Evolutionary conservation across 1,140 invertebrate genomes (phyloP).

Genomic region (Agrilus planipennis): DNA sequence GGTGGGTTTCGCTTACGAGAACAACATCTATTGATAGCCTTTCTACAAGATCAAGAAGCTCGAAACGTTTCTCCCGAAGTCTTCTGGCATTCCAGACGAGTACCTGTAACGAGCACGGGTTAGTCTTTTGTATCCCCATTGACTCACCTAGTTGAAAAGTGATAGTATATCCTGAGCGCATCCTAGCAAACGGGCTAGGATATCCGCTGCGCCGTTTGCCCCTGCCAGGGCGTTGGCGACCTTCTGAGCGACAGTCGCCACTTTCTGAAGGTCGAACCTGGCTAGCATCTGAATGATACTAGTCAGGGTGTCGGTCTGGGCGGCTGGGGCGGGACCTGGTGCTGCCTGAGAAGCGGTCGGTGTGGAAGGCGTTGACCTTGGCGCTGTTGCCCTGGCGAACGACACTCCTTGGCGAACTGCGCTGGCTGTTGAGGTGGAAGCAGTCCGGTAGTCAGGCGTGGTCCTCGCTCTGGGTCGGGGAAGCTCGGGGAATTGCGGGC

Average conservation of each 20-base stretch:
- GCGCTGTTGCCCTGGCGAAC: background rate
- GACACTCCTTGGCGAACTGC: constrained; percentile 3
- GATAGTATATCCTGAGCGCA: background rate
- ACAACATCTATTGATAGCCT: constrained; percentile 22
- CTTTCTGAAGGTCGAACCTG: too few relatives aligned
- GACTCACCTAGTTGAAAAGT: constrained; percentile 13
- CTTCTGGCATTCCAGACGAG: constrained; percentile 21
- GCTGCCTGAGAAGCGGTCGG: too few relatives aligned
- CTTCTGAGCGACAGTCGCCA: too few relatives aligned
- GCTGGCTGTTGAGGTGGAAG: background rate
- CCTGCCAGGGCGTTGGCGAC: too few relatives aligned
- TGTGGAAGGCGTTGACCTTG: background rate
- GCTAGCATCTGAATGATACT: too few relatives aligned
- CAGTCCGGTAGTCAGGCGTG: background rate
- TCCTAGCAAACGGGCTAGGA: too few relatives aligned
- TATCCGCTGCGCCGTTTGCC: too few relatives aligned
- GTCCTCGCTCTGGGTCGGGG: background rate
- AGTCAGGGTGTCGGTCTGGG: too few relatives aligned
- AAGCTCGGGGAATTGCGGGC: constrained; percentile 19
- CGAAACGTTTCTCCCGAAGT: constrained; percentile 11
- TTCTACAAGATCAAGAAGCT: constrained; percentile 14
- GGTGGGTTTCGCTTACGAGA: constrained; percentile 24
- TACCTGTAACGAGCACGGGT: constrained; percentile 12
- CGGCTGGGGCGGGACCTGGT: too few relatives aligned
- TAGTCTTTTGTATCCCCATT: constrained; percentile 18